phyloP scores from a whole-genome alignment of 53 echinoderm and acorn worm genomes.

The Arbacia lixula region DNA sequence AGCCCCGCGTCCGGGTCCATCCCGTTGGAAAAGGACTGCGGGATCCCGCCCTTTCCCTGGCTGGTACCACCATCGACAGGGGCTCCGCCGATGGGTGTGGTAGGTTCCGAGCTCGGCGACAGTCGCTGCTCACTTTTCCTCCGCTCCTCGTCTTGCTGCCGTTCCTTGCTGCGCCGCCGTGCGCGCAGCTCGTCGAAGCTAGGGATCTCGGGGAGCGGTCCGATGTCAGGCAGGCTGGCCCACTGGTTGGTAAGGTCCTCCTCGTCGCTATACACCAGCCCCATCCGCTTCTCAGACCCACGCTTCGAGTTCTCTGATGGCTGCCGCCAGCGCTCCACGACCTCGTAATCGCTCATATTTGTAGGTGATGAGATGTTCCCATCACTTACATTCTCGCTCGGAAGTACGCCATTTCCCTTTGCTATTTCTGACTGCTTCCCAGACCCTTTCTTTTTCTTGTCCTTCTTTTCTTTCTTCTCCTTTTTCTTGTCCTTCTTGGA shows the following conservation, averaged over 20 bases:
- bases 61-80: neutral
- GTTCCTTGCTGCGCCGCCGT: neutral
- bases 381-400: conserved; percentile 17
- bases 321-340: conserved; percentile 12
- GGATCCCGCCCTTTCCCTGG: neutral
- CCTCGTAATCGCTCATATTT: conserved; percentile 34
- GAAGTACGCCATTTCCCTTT: conserved; percentile 37
- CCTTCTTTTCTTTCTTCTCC: conserved; percentile 63
- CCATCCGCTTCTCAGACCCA: conserved; percentile 50
- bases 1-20: conserved; percentile 15
- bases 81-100: neutral
- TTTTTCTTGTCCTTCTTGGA: conserved; percentile 57
- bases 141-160: neutral
- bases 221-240: conserved; percentile 7
- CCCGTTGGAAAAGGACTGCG: conserved; percentile 42
- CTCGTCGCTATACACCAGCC: conserved; percentile 39
- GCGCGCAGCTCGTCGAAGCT: conserved; percentile 10
- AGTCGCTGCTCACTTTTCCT: neutral
- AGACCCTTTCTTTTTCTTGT: conserved; percentile 56
- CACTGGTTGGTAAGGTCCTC: conserved; percentile 31
- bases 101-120: conserved; percentile 13
- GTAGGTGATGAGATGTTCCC: conserved; percentile 30
- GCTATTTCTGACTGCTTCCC: neutral
- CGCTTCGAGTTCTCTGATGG: conserved; percentile 39
- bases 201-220: conserved; percentile 28